Evolutionary conservation across 2,113 vertebrate genomes (phyloP), one percentile per base, ranked within the genome.

Genomic region (Heloderma charlesbogerti): DNA sequence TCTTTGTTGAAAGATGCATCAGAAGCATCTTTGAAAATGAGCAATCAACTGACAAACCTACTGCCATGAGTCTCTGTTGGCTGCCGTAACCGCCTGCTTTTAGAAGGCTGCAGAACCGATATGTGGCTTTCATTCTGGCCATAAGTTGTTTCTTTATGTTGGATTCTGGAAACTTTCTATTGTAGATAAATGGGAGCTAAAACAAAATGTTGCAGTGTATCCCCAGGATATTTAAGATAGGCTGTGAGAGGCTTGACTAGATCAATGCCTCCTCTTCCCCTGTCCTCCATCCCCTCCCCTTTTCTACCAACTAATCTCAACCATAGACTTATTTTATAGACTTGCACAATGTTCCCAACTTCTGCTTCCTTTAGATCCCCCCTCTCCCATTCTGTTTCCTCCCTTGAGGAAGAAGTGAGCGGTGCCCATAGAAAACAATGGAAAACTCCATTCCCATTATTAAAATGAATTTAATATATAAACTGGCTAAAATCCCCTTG

Each of bases 381-480:
- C 27, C 10, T 43, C 77, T 25, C 77, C 18, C 79, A 1, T 31
- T 20, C 51, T 82, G 31, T 80, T 80, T 80, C 45, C 29, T 31
- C 16, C 31, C 48, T 80, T 34, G 20, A 18, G 15, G 60, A 66
- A 66, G 22, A 67, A 25, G 63, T 67, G 63, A 6, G 18, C 6
- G 13, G 16, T 48, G 48, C 48, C 48, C 48, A 48, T 48, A 48
- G 48, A 7, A 48, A 48, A 48, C 48, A 48, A 48, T 48, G 48
- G 48, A 16, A 22, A 79, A 79, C 45, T 48, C 29, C 43, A 51
- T n/a, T n/a, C 86, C 57, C 57, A 93, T 86, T 92, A 71, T 69
- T 83, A 83, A 91, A 94, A 84, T 77, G 72, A 37, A 71, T 22
- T 77, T 82, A 54, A 72, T 1, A 2, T 63, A 31, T 40, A 75